A percentile compares a stretch with the other conserved stretches of the same genome.
These are phyloP conservation scores for Pituophis catenifer DNA, from an alignment of 2,113 vertebrate species.

Conservation along the genomic window DNA sequence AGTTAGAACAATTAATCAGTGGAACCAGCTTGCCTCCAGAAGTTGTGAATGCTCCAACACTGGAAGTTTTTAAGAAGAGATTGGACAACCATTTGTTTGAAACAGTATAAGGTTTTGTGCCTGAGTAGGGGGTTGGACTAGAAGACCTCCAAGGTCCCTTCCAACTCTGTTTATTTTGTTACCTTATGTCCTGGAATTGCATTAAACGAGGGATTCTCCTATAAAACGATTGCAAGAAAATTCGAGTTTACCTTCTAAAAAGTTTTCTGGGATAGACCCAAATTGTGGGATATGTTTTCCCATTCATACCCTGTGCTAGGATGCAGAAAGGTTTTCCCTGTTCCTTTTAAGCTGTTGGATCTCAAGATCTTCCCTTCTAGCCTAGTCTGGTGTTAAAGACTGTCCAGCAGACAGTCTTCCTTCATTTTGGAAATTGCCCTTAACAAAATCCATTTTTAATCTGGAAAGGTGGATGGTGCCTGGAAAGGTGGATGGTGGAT, in stretches of 20 bases:
- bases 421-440: not conserved
- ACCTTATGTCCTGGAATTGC: not conserved
- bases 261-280: not conserved
- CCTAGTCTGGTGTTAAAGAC: not conserved
- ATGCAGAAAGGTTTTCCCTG: not conserved
- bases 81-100: too few relatives aligned
- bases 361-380: not conserved
- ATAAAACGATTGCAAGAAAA: not conserved
- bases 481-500: not conserved
- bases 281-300: too few relatives aligned
- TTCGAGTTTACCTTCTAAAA: not conserved
- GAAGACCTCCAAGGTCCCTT: too few relatives aligned
- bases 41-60: too few relatives aligned
- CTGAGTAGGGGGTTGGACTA: too few relatives aligned
- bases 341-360: not conserved
- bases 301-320: not conserved
- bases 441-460: not conserved
- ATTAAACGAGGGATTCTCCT: not conserved
- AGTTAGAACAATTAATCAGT: too few relatives aligned
- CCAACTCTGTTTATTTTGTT: too few relatives aligned
- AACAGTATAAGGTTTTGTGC: too few relatives aligned
- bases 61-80: too few relatives aligned
- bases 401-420: not conserved
- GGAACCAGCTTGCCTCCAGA: too few relatives aligned
- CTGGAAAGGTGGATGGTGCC: not conserved